Conservation (phyloP, 2,113 vertebrate species). For the Myotis yumanensis region DNA sequence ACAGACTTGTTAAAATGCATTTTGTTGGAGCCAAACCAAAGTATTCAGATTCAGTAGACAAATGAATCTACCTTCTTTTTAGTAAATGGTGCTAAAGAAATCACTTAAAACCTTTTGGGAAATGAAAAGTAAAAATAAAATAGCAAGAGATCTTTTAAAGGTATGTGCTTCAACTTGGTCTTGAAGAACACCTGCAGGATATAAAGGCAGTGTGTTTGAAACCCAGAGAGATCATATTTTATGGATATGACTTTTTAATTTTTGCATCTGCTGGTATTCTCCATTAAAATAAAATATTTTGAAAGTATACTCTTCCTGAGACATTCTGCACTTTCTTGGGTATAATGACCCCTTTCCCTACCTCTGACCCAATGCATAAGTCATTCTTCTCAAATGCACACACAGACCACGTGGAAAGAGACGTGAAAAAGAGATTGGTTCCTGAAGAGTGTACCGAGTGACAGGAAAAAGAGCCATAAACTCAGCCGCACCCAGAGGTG, state of each 20-base stretch:
- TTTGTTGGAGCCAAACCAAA: slow-evolving; percentile 14
- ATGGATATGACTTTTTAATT: slow-evolving; percentile 51
- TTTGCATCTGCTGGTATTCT: slow-evolving; percentile 46
- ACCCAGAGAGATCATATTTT: slow-evolving; percentile 45
- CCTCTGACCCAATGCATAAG: background rate
- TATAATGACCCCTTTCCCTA: slow-evolving; percentile 24
- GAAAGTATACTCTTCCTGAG: slow-evolving; percentile 9
- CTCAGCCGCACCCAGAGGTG: slow-evolving; percentile 40
- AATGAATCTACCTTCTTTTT: slow-evolving; percentile 50
- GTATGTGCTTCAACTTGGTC: slow-evolving; percentile 28
- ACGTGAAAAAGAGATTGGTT: slow-evolving; percentile 43
- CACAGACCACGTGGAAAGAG: background rate
- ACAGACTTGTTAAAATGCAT: slow-evolving; percentile 63
- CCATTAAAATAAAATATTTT: slow-evolving; percentile 49
- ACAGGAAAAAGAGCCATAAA: slow-evolving; percentile 55
- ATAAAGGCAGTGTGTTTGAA: slow-evolving; percentile 45
- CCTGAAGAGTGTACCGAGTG: background rate
- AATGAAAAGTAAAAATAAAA: slow-evolving; percentile 64
- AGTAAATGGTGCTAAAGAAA: slow-evolving; percentile 59
- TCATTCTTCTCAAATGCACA: background rate
- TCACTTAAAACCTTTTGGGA: slow-evolving; percentile 64
- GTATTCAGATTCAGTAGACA: slow-evolving; percentile 53
- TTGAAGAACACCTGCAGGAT: slow-evolving; percentile 50
- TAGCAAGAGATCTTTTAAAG: slow-evolving; percentile 52
- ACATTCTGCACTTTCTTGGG: background rate